Evolutionary conservation across 2,888 invertebrate species (phyloP).

Genomic region (Drosophila multiciliata): DNA sequence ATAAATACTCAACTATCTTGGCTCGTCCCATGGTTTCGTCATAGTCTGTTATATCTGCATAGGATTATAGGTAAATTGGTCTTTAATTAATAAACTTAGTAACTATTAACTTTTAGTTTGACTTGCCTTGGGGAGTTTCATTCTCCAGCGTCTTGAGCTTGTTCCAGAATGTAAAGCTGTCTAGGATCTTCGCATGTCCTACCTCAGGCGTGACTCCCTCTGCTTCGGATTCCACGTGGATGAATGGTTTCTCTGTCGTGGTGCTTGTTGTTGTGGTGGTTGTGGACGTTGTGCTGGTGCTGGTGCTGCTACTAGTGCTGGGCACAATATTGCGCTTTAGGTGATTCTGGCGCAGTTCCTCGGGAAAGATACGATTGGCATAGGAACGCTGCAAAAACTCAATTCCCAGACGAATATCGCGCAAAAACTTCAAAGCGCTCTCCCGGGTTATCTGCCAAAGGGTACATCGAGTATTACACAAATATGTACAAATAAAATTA

Average conservation of each 20-base stretch:
- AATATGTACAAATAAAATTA: background rate
- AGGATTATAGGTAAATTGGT: background rate
- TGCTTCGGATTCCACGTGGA: constrained; percentile 55
- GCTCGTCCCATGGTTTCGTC: constrained; percentile 89
- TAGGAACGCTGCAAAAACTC: constrained; percentile 88
- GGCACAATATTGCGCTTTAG: constrained; percentile 70
- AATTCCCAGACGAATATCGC: constrained; percentile 91
- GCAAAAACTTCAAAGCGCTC: constrained; percentile 90
- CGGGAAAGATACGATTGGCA: constrained; percentile 82
- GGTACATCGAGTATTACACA: background rate
- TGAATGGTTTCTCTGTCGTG: constrained; percentile 77
- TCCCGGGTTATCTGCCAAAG: constrained; percentile 89
- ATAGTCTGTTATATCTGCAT: constrained; percentile 86
- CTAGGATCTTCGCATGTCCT: constrained; percentile 70
- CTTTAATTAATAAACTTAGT: background rate
- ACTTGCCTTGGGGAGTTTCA: constrained; percentile 65
- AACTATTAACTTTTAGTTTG: background rate
- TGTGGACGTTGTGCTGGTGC: constrained; percentile 55
- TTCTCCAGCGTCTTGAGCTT: constrained; percentile 82
- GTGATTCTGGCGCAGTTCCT: constrained; percentile 81
- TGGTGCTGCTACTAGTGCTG: constrained; percentile 61
- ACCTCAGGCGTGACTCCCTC: constrained; percentile 50
- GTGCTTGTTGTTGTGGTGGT: constrained; percentile 75
- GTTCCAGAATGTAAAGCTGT: constrained; percentile 82
- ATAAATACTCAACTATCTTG: constrained; percentile 89